phyloP scores from a whole-genome alignment of 1,140 invertebrate species.

The Odontomachus brunneus region DNA sequence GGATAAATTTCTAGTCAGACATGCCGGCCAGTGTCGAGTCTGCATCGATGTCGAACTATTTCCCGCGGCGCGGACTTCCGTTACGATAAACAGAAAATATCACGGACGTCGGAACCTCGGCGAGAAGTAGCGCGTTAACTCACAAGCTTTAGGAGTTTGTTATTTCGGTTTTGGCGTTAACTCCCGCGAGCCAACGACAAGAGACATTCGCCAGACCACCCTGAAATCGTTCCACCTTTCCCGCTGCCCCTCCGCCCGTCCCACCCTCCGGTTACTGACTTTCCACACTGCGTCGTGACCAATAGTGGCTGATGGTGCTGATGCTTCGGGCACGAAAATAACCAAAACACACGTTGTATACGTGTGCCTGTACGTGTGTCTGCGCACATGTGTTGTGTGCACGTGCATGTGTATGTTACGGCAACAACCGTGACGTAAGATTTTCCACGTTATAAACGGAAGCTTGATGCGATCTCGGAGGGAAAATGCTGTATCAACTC shows the following conservation, averaged over 20 bases:
- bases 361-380: too few relatives aligned
- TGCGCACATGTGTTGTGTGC: too few relatives aligned
- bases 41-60: conserved; percentile 48
- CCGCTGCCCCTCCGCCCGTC: conserved; percentile 2
- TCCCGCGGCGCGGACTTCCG: conserved; percentile 26
- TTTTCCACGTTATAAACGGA: neutral
- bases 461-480: neutral
- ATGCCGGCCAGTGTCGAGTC: conserved; percentile 4
- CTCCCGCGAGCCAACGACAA: conserved; percentile 76
- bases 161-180: conserved; percentile 80
- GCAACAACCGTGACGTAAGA: conserved; percentile 59
- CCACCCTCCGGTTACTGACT: conserved; percentile 32
- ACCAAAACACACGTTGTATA: conserved; percentile 59
- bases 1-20: too few relatives aligned
- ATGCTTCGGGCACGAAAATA: conserved; percentile 65
- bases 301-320: conserved; percentile 52
- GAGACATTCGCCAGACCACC: conserved; percentile 84
- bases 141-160: conserved; percentile 77
- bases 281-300: conserved; percentile 64
- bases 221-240: conserved; percentile 53
- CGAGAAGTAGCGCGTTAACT: conserved; percentile 70
- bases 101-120: conserved; percentile 60
- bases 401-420: conserved; percentile 23
- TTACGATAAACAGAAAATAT: conserved; percentile 71
- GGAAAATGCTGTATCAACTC: neutral